phyloP scores from a whole-genome alignment of 1,140 invertebrate species.

The Drosophila ficusphila region DNA sequence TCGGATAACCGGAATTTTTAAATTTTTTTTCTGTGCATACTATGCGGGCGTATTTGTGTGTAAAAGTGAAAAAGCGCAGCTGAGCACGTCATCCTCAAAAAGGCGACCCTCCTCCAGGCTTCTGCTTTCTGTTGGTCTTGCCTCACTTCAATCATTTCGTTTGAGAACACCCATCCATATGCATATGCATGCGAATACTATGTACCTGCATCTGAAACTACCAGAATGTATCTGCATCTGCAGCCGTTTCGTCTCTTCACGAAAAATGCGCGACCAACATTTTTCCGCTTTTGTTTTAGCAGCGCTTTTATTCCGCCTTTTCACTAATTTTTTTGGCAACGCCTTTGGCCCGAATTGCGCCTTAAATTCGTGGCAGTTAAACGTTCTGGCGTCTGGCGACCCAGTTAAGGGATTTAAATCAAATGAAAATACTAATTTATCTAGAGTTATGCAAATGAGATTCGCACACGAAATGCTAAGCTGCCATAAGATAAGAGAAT shows the following conservation, averaged over 20 bases:
- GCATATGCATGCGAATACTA: constrained; percentile 13
- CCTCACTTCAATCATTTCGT: constrained; percentile 41
- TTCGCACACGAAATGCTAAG: constrained; percentile 10
- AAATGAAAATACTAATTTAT: constrained; percentile 5
- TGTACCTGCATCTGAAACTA: constrained; percentile 11
- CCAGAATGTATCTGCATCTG: constrained; percentile 36
- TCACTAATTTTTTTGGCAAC: constrained; percentile 37
- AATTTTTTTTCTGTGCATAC: neutral
- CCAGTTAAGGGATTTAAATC: constrained; percentile 20
- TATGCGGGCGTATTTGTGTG: constrained; percentile 10
- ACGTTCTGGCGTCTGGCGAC: constrained; percentile 15
- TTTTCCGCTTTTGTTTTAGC: constrained; percentile 64
- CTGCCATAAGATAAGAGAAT: constrained; percentile 11
- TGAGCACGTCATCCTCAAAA: constrained; percentile 68
- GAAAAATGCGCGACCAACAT: constrained; percentile 44
- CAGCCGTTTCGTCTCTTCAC: constrained; percentile 37
- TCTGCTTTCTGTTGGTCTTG: constrained; percentile 31
- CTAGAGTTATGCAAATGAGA: constrained; percentile 58
- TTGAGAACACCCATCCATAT: constrained; percentile 38
- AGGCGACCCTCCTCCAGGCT: constrained; percentile 37
- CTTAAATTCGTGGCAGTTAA: constrained; percentile 28
- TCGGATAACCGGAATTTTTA: neutral
- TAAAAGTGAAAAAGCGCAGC: constrained; percentile 75
- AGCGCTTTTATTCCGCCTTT: neutral
- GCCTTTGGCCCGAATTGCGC: constrained; percentile 38